A percentile compares a stretch with the other conserved stretches of the same genome.
Evolutionary conservation across 1,140 invertebrate species (phyloP).

Genomic region (Ditylenchus dipsaci): DNA sequence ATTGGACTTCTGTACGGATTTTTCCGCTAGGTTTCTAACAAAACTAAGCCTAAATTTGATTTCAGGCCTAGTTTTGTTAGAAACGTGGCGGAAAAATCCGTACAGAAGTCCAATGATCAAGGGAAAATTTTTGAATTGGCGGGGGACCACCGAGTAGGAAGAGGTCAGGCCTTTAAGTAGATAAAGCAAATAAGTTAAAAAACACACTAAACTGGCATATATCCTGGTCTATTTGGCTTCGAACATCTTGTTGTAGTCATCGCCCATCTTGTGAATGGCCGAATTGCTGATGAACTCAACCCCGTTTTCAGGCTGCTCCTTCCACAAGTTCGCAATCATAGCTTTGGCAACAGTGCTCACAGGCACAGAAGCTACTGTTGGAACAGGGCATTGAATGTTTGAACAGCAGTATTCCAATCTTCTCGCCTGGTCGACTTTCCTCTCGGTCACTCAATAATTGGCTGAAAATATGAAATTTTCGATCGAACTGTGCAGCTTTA

Average conservation of each 20-base stretch:
- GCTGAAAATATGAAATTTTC: constrained; percentile 32
- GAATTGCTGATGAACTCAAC: constrained; percentile 57
- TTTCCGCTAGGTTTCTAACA: too few relatives aligned
- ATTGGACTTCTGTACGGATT: too few relatives aligned
- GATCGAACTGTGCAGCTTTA: not conserved
- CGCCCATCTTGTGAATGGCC: constrained; percentile 47
- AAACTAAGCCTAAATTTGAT: too few relatives aligned
- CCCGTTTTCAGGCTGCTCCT: constrained; percentile 24
- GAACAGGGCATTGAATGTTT: constrained; percentile 53
- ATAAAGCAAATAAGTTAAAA: too few relatives aligned
- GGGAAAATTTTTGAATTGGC: too few relatives aligned
- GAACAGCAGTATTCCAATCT: constrained; percentile 45
- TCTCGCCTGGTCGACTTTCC: constrained; percentile 55
- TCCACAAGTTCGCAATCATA: constrained; percentile 56
- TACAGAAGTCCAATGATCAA: too few relatives aligned
- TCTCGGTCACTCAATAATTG: constrained; percentile 55
- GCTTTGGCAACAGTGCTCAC: constrained; percentile 51
- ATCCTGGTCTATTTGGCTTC: too few relatives aligned
- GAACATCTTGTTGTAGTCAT: not conserved
- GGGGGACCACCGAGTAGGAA: too few relatives aligned
- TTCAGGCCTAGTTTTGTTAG: too few relatives aligned
- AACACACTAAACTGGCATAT: too few relatives aligned
- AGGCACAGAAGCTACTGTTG: constrained; percentile 57
- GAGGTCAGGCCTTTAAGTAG: too few relatives aligned
- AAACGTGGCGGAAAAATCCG: too few relatives aligned